Conservation (phyloP, 2,113 vertebrate species). For the Pipa parva region DNA sequence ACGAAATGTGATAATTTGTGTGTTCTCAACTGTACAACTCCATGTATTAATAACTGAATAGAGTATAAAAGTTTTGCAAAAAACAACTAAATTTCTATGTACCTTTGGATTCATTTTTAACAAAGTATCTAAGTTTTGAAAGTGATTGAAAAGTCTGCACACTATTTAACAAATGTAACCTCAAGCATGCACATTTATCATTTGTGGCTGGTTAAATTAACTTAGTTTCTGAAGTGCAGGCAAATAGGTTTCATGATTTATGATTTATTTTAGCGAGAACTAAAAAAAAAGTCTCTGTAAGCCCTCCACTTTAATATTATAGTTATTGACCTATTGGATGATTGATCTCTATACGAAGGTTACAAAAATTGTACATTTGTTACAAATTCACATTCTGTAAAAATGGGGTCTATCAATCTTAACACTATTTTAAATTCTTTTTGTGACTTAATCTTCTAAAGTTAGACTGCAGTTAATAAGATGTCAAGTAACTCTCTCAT, state of each 20-base stretch:
- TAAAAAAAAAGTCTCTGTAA: constrained; percentile 45
- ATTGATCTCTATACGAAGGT: constrained; percentile 38
- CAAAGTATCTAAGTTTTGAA: constrained; percentile 32
- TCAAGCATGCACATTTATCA: constrained; percentile 48
- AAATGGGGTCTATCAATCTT: constrained; percentile 13
- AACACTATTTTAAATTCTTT: constrained; percentile 9
- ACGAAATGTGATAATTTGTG: too few species aligned
- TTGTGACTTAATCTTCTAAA: not conserved
- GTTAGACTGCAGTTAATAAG: not conserved
- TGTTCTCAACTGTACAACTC: too few species aligned
- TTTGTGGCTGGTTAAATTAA: constrained; percentile 48
- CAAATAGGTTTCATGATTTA: constrained; percentile 50
- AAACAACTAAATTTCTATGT: too few species aligned
- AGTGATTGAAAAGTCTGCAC: constrained; percentile 39
- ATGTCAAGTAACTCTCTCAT: not conserved
- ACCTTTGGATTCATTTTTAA: constrained; percentile 42
- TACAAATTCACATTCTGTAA: constrained; percentile 16
- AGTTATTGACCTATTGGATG: constrained; percentile 26
- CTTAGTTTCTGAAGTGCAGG: constrained; percentile 46
- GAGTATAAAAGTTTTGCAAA: too few species aligned
- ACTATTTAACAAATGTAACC: constrained; percentile 48
- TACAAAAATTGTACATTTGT: constrained; percentile 23
- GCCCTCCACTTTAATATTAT: constrained; percentile 42
- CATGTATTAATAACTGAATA: too few species aligned
- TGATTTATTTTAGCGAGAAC: constrained; percentile 41